Evolutionary conservation across 1,140 invertebrate species (phyloP), one percentile per base, ranked within the genome.

Genomic region (Halyomorpha halys): DNA sequence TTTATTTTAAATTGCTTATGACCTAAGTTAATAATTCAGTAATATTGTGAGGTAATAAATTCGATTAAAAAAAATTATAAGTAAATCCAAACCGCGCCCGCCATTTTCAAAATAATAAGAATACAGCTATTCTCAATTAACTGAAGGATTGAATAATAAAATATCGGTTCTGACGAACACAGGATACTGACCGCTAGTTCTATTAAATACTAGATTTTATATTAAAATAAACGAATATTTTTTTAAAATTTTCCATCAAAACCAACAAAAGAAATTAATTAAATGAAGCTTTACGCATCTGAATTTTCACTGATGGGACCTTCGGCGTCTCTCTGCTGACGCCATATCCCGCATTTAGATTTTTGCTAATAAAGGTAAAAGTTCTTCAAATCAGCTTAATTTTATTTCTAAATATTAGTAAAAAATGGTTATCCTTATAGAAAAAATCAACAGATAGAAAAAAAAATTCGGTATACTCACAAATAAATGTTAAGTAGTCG

Each of bases 61-160:
- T 3, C 11, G 2, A 8, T 63, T 51, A 63, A 53, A 53, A 53
- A 11, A 53, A 14, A 23, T 34, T 39, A 39, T 59, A 18, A 15
- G n/a, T 3, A 54, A 39, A 27, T 4, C 3, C 34, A 56, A 44
- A 44, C 19, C 63, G 63, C 62, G 62, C 62, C 62, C 62, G 62
- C 62, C 62, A 51, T 63, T 63, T 63, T 63, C 62, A 63, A 63
- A 63, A 63, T 63, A 63, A 63, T 53, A 54, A 51, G 25, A 63
- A 34, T 51, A 25, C 25, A 21, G 51, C n/a, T 15, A 25, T 9
- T 27, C n/a, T 18, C 27, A 21, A 63, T 51, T 51, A 53, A 34
- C 18, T 14, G 62, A 19, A 13, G 23, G 21, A 30, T 60, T 60
- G 27, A 44, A 60, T 60, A 60, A 60, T 60, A 60, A 60, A 60